phyloP scores from a whole-genome alignment of 2,888 invertebrate genomes.

The Iselma pallidipennis region DNA sequence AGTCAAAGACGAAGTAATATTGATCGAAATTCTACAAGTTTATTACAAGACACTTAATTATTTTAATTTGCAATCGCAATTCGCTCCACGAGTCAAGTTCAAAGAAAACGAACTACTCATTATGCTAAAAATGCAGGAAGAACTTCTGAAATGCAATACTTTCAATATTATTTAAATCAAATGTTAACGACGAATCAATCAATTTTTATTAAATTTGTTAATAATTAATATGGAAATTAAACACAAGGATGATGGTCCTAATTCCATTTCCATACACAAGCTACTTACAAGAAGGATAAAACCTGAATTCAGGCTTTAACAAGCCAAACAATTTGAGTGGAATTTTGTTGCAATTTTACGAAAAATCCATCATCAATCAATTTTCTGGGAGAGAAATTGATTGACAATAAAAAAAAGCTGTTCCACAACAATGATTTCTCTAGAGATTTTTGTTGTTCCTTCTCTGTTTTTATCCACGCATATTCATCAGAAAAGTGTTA shows the following conservation, averaged over 20 bases:
- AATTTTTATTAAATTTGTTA: no score
- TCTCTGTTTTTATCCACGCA: background rate
- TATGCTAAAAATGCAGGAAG: constrained; percentile 18
- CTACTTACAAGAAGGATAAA: background rate
- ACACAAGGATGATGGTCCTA: no score
- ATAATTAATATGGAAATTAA: no score
- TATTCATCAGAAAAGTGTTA: no score
- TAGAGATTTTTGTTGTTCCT: background rate
- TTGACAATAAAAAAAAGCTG: background rate
- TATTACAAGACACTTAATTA: constrained; percentile 35
- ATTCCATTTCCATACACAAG: background rate
- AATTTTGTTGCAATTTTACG: no score
- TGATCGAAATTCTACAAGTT: constrained; percentile 34
- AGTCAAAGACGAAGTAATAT: constrained; percentile 28
- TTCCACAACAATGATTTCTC: background rate
- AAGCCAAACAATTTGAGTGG: background rate
- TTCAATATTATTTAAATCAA: constrained; percentile 2
- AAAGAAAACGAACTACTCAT: constrained; percentile 25
- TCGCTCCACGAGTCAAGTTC: constrained; percentile 5
- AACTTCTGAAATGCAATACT: constrained; percentile 14
- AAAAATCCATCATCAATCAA: no score
- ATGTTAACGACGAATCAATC: no score
- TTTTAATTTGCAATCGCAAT: constrained; percentile 31
- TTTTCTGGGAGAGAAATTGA: background rate
- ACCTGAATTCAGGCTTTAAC: no score